phyloP scores from a whole-genome alignment of 2,113 vertebrate genomes.

The Phocoena phocoena region DNA sequence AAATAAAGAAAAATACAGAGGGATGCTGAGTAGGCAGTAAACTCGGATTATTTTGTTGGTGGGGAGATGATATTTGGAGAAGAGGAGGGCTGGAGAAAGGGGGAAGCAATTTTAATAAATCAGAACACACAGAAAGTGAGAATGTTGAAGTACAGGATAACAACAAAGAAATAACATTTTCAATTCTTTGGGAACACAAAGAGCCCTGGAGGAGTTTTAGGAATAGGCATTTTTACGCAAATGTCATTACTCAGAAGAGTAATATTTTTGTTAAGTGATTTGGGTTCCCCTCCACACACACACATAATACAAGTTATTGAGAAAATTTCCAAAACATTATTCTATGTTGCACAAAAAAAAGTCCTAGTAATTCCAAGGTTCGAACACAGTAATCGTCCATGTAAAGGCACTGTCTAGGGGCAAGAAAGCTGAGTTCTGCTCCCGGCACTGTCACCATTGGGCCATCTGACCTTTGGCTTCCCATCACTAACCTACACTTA shows the following conservation, averaged over 20 bases:
- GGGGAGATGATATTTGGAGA: not conserved
- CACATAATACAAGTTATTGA: not conserved
- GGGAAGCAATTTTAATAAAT: not conserved
- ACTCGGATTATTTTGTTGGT: not conserved
- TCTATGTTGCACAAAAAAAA: not conserved
- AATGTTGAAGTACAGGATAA: not conserved
- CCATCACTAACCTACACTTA: conserved; percentile 11
- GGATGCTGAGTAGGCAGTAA: not conserved
- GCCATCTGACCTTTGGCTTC: not conserved
- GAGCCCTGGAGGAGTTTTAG: not conserved
- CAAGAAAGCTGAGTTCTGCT: not conserved
- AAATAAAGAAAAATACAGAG: not conserved
- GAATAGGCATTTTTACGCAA: not conserved
- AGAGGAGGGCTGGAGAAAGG: not conserved
- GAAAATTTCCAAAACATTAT: not conserved
- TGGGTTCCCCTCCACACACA: not conserved
- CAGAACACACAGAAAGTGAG: not conserved
- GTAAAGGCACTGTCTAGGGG: not conserved
- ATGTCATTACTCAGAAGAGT: conserved; percentile 5
- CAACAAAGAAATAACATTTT: not conserved
- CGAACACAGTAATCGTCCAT: not conserved
- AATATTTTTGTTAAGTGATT: conserved; percentile 18
- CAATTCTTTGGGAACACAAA: not conserved
- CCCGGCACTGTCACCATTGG: not conserved
- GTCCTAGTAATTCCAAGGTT: not conserved